A percentile compares a stretch with the other conserved stretches of the same genome.
phyloP scores from a whole-genome alignment of 2,888 invertebrate species.

The Yponomeuta plumbellus region DNA sequence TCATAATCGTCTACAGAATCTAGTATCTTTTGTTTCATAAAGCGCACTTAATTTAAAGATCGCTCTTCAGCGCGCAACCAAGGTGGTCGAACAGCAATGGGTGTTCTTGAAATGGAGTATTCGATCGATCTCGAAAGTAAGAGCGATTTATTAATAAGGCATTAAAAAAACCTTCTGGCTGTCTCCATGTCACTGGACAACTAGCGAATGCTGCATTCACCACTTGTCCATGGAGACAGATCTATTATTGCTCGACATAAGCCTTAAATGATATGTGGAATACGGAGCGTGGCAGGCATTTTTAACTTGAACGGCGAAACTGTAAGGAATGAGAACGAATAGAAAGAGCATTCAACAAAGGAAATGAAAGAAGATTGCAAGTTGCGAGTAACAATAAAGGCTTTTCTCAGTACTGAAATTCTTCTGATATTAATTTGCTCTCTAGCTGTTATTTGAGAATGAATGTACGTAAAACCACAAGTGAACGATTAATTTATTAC shows the following conservation, averaged over 20 bases:
- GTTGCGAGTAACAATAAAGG: background rate
- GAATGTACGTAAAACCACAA: too few species aligned
- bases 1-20: too few species aligned
- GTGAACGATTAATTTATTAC: too few species aligned
- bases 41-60: too few species aligned
- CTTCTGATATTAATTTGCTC: background rate
- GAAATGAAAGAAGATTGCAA: background rate
- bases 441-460: background rate
- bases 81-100: too few species aligned
- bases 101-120: too few species aligned
- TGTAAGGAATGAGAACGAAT: constrained; percentile 6
- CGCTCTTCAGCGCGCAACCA: too few species aligned
- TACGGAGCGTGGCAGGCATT: background rate
- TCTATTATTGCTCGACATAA: constrained; percentile 20
- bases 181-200: background rate
- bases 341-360: background rate
- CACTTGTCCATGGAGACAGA: constrained; percentile 21
- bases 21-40: too few species aligned
- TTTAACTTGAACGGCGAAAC: background rate
- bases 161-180: background rate
- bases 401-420: background rate
- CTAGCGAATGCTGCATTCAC: constrained; percentile 20
- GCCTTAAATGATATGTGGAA: constrained; percentile 5
- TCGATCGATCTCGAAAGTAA: too few species aligned
- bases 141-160: too few species aligned